Evolutionary conservation across 2,797 vertebrate species (phyloP).

Genomic region (Etheostoma perlongum): DNA sequence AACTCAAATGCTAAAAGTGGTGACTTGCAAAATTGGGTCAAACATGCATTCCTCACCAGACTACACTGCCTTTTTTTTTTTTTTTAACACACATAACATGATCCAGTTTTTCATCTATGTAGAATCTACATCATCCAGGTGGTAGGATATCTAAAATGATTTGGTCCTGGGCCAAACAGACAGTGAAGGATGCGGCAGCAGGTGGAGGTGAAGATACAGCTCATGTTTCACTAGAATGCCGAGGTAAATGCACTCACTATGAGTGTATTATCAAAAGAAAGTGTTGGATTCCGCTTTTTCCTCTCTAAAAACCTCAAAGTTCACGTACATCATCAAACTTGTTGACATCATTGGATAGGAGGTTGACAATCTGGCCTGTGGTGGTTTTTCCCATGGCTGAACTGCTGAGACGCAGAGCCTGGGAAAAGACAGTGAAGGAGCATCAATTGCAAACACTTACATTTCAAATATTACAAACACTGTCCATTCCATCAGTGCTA

Average conservation of each 20-base stretch:
- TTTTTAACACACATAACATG: neutral
- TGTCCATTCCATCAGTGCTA: no score
- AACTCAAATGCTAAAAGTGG: neutral
- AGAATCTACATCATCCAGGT: neutral
- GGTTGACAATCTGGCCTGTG: conserved; percentile 96
- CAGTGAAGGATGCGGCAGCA: neutral
- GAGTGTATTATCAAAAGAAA: no score
- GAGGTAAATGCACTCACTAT: neutral
- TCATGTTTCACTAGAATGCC: neutral
- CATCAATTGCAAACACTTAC: neutral
- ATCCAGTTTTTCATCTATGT: neutral
- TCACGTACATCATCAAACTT: conserved; percentile 92
- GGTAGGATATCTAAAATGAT: neutral
- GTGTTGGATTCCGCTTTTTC: neutral
- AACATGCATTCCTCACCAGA: neutral
- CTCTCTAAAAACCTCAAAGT: neutral
- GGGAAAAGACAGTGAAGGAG: conserved; percentile 1
- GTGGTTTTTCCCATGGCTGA: conserved; percentile 93
- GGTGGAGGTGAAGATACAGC: no score
- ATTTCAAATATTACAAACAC: neutral
- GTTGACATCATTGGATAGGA: conserved; percentile 96
- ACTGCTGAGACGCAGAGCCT: conserved; percentile 93
- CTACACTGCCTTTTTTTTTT: neutral
- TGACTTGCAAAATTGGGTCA: neutral
- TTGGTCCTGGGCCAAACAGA: neutral